Evolutionary conservation across 2,113 vertebrate genomes (phyloP).

Genomic region (Trogon melanurus): DNA sequence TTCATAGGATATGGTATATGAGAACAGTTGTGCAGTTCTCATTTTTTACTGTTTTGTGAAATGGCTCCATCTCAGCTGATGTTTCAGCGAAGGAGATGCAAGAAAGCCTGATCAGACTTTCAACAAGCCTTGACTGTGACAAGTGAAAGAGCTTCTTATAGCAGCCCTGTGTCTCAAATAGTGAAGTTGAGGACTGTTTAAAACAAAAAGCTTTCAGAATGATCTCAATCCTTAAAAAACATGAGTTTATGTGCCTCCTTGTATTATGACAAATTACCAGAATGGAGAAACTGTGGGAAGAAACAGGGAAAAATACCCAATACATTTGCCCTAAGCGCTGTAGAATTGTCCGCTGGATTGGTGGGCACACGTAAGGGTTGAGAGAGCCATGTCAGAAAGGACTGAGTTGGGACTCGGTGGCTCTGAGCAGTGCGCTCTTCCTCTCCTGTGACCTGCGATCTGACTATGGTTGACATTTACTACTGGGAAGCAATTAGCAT

Average conservation of each 20-base stretch:
- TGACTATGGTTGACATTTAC: background rate
- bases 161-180: rapidly evolving
- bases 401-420: background rate
- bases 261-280: background rate
- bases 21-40: rapidly evolving
- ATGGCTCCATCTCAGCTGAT: background rate
- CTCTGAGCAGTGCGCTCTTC: background rate
- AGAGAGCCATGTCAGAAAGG: background rate
- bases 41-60: background rate
- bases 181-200: background rate
- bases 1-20: background rate
- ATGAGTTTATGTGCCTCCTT: background rate
- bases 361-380: background rate
- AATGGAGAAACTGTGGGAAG: background rate
- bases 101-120: background rate
- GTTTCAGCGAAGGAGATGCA: background rate
- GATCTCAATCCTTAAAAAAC: background rate
- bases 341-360: background rate
- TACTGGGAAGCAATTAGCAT: slow-evolving; percentile 19
- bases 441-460: background rate
- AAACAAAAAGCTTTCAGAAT: background rate
- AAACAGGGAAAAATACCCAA: rapidly evolving
- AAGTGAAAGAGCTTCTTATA: background rate
- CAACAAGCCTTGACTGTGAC: background rate
- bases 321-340: background rate